Percentiles rank a stretch among this genome's conserved stretches.
phyloP scores from a whole-genome alignment of 2,888 invertebrate genomes.

The Zele albiditarsus region DNA sequence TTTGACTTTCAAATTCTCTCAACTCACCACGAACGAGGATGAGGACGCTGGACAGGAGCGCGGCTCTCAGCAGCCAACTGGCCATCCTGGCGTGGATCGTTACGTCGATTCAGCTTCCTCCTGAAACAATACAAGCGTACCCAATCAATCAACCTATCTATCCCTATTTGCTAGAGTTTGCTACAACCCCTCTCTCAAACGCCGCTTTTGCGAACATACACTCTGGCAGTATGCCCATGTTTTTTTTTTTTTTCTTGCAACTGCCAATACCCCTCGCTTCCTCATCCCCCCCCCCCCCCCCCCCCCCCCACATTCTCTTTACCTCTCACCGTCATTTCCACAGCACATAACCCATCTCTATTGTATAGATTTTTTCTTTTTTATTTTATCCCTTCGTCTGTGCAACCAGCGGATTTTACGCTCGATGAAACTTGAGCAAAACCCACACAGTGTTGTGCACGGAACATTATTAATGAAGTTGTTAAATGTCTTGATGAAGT shows the following conservation, averaged over 20 bases:
- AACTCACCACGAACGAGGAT: constrained; percentile 71
- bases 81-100: constrained; percentile 71
- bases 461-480: constrained; percentile 21
- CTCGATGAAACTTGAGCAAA: constrained; percentile 63
- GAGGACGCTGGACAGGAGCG: constrained; percentile 69
- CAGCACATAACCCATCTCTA: neutral
- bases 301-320: constrained; percentile 59
- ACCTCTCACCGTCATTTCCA: constrained; percentile 41
- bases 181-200: constrained; percentile 48
- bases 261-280: constrained; percentile 55
- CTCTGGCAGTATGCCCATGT: constrained; percentile 31
- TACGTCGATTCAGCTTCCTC: constrained; percentile 73
- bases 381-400: neutral
- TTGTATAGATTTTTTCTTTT: constrained; percentile 52
- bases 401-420: constrained; percentile 57
- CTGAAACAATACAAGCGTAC: constrained; percentile 71
- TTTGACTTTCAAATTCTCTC: neutral
- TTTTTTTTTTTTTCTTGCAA: constrained; percentile 44
- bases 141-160: constrained; percentile 71
- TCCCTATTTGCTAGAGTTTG: constrained; percentile 50
- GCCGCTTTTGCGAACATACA: constrained; percentile 30
- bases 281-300: constrained; percentile 55
- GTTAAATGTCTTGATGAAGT: constrained; percentile 15
- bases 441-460: constrained; percentile 10
- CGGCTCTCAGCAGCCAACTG: constrained; percentile 69